Evolutionary conservation across 1,140 invertebrate genomes (phyloP), one percentile per base, ranked within the genome.

Genomic region (Vanessa tameamea): DNA sequence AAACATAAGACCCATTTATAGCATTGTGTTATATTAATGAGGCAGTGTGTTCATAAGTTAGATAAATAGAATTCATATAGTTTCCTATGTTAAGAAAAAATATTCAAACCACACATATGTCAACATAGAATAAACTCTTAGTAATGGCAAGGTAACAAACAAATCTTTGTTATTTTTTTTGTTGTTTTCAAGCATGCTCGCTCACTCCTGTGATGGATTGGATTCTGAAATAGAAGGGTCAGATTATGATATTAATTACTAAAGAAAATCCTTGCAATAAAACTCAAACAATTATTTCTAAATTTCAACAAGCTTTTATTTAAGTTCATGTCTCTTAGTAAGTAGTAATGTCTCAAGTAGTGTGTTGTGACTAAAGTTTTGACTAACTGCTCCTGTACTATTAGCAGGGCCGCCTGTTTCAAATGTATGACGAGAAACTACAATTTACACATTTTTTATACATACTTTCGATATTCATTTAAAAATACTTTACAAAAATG

Each of bases 171-270:
- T 47, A 48, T 51, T 63, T 48, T 43, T 48, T 26, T 71, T 53
- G 64, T 55, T 48, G 14, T 61, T 61, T 23, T 31, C 53, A 69
- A 69, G 69, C 37, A 77, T 63, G 72, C 31, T 67, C 9, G 51
- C 80, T 86, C 78, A 86, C 76, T 86, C 78, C 66, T 78, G 61
- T 69, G 77, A 63, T 43, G 75, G 48, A 67, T 77, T 75, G 55
- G 66, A 31, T 66, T 71, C 78, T 80, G 78, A 57, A 80, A 80
- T 73, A 26, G 59, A 71, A 76, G 26, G 72, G 55, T 61, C 15
- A 61, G 23, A 15, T 57, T 48, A 59, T 47, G 20, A 59, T 48
- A 57, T 68, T 68, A 68, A 57, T 57, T n/a, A 68, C 66, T 59
- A 47, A n/a, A 23, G 8, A n/a, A 20, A 50, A 47, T 9, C 37